Evolutionary conservation across 2,797 vertebrate species (phyloP).

Genomic region (Champsocephalus esox): DNA sequence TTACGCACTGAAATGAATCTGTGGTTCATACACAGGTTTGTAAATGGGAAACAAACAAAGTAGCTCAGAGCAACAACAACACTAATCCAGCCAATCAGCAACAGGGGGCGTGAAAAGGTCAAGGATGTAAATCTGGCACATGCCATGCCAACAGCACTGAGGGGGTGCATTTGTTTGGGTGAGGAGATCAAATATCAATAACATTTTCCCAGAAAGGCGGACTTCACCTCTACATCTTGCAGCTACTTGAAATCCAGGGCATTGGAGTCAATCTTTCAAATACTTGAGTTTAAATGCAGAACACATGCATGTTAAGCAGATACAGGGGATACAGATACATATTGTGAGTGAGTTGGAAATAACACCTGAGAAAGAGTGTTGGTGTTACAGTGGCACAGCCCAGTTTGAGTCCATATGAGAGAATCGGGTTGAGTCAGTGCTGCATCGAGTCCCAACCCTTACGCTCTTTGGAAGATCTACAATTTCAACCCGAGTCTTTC

Average conservation of each 20-base stretch:
- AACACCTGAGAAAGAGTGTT: conserved; percentile 1
- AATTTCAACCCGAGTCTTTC: conserved; percentile 20
- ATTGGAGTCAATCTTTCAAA: conserved; percentile 16
- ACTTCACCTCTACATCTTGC: not conserved
- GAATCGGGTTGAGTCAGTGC: conserved; percentile 14
- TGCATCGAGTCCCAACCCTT: conserved; percentile 15
- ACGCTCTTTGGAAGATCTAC: conserved; percentile 52
- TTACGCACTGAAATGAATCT: no score
- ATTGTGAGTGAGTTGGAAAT: not conserved
- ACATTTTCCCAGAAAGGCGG: not conserved
- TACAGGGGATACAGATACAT: not conserved
- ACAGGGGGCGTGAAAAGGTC: no score
- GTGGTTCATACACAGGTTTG: not conserved
- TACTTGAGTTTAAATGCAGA: conserved; percentile 10
- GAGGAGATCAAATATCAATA: not conserved
- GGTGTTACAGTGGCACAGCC: not conserved
- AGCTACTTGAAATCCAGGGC: not conserved
- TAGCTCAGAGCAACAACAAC: no score
- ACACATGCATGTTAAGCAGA: conserved; percentile 17
- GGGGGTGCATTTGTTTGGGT: not conserved
- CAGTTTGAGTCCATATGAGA: conserved; percentile 8
- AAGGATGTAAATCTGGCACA: not conserved
- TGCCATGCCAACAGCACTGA: not conserved
- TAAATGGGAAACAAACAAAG: not conserved
- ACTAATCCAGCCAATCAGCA: no score